phyloP scores from a whole-genome alignment of 1,140 invertebrate genomes.

The Meloidogyne hapla region DNA sequence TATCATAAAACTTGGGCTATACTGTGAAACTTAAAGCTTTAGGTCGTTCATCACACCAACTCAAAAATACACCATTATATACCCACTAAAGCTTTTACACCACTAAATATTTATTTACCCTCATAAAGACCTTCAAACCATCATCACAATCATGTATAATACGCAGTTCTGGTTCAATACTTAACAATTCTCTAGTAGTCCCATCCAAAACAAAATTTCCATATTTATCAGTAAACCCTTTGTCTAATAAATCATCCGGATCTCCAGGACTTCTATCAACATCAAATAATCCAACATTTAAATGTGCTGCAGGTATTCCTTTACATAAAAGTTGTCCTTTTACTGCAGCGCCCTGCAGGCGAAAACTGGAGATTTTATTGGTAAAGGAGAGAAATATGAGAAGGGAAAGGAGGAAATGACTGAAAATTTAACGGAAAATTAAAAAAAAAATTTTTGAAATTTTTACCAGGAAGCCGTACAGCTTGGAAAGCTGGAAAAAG shows the following conservation, averaged over 20 bases:
- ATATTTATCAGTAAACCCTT: slow-evolving; percentile 27
- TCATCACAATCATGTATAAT: slow-evolving; percentile 35
- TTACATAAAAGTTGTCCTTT: slow-evolving; percentile 24
- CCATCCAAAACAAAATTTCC: slow-evolving; percentile 37
- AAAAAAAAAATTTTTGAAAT: too few relatives aligned
- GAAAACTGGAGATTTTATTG: not conserved
- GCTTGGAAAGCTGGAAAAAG: too few relatives aligned
- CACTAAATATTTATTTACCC: slow-evolving; percentile 11
- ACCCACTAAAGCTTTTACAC: not conserved
- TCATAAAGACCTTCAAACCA: slow-evolving; percentile 15
- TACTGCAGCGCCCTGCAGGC: slow-evolving; percentile 9
- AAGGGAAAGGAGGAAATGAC: not conserved
- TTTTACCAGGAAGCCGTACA: too few relatives aligned
- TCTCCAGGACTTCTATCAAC: slow-evolving; percentile 29
- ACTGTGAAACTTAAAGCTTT: too few relatives aligned
- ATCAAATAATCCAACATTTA: slow-evolving; percentile 22
- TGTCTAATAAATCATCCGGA: slow-evolving; percentile 28
- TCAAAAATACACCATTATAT: too few relatives aligned
- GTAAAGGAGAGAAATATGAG: not conserved
- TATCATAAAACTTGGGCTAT: too few relatives aligned
- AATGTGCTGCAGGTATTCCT: slow-evolving; percentile 5
- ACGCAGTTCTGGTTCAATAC: slow-evolving; percentile 37
- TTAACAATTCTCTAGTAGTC: slow-evolving; percentile 33
- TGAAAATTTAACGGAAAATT: too few relatives aligned
- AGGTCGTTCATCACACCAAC: too few relatives aligned